A percentile compares a stretch with the other conserved stretches of the same genome.
phyloP scores from a whole-genome alignment of 1,140 invertebrate species.

The Atopsyche davidsoni region DNA sequence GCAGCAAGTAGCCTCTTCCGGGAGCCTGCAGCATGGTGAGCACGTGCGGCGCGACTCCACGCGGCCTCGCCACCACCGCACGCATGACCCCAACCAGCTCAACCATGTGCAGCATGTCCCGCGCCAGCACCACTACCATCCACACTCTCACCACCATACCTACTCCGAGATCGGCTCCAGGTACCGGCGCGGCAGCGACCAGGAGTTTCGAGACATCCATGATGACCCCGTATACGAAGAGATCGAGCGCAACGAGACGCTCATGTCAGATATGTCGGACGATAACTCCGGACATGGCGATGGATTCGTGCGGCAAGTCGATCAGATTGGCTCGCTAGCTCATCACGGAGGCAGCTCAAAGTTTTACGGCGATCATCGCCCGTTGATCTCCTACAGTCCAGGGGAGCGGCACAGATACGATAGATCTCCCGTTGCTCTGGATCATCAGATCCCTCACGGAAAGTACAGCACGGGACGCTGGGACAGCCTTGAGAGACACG shows the following conservation, averaged over 20 bases:
- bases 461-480: constrained; percentile 44
- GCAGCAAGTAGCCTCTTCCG: constrained; percentile 35
- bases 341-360: constrained; percentile 57
- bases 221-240: constrained; percentile 79
- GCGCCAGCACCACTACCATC: constrained; percentile 38
- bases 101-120: not conserved
- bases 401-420: constrained; percentile 49
- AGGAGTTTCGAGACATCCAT: constrained; percentile 46
- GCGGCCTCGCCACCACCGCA: constrained; percentile 35
- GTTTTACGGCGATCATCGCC: constrained; percentile 74
- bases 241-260: constrained; percentile 65
- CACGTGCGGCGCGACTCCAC: constrained; percentile 34
- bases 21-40: constrained; percentile 38
- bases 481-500: constrained; percentile 52
- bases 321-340: constrained; percentile 32
- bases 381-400: constrained; percentile 64
- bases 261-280: constrained; percentile 73
- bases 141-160: constrained; percentile 49
- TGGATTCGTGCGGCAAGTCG: constrained; percentile 56
- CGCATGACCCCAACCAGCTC: not conserved
- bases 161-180: constrained; percentile 55
- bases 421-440: constrained; percentile 46
- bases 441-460: constrained; percentile 41
- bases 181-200: constrained; percentile 44
- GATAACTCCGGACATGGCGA: constrained; percentile 73